Conservation (phyloP, 2,797 vertebrate species). For the Rhinella marina region DNA sequence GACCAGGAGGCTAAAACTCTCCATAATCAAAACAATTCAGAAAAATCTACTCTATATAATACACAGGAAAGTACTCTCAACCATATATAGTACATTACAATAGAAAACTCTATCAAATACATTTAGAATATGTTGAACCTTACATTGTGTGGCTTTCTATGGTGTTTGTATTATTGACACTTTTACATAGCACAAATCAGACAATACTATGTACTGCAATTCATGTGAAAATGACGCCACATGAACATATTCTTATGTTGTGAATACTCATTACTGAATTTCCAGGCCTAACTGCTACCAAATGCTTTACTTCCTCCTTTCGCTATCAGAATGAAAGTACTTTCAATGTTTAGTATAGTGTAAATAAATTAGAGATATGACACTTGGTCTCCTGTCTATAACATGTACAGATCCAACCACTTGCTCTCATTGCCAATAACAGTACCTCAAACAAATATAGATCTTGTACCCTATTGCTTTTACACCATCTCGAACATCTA, state of each 20-base stretch:
- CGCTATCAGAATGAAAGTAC: not conserved
- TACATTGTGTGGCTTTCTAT: not conserved
- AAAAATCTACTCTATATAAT: constrained; percentile 9
- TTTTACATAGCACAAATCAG: not conserved
- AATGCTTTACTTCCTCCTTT: not conserved
- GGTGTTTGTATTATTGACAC: not conserved
- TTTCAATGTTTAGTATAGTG: not conserved
- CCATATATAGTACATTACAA: not conserved
- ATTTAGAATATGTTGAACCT: constrained; percentile 13
- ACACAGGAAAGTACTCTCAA: not conserved
- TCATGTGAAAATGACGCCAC: too few relatives aligned
- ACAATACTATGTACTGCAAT: too few relatives aligned
- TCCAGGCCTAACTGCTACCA: not conserved
- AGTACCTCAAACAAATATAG: too few relatives aligned
- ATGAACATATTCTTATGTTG: too few relatives aligned
- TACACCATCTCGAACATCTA: too few relatives aligned
- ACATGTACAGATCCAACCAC: too few relatives aligned
- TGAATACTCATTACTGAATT: not conserved
- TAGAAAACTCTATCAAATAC: not conserved
- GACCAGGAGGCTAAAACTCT: constrained; percentile 43
- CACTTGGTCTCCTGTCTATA: too few relatives aligned
- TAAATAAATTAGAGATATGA: not conserved
- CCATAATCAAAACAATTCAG: constrained; percentile 24
- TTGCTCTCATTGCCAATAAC: too few relatives aligned
- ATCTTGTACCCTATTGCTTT: too few relatives aligned